Evolutionary conservation across 2,888 invertebrate species (phyloP).

Genomic region (Drosophila rellima): DNA sequence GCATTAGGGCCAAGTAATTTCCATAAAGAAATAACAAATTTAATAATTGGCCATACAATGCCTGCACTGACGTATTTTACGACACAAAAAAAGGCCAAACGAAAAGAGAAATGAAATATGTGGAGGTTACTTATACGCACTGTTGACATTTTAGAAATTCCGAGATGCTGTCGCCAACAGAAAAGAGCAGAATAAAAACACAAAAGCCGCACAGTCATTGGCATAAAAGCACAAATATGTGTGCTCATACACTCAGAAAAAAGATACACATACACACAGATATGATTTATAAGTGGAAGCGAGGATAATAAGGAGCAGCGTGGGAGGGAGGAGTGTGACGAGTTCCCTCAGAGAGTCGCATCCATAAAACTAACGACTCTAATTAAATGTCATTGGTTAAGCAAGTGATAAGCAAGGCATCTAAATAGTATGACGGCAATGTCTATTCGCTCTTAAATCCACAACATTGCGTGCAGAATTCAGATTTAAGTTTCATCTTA

Average conservation of each 20-base stretch:
- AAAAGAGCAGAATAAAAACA: slow-evolving; percentile 12
- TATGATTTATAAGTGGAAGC: slow-evolving; percentile 11
- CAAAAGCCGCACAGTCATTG: slow-evolving; percentile 53
- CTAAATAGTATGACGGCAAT: neutral
- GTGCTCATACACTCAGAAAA: slow-evolving; percentile 4
- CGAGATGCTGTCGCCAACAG: slow-evolving; percentile 23
- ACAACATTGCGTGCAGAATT: slow-evolving; percentile 51
- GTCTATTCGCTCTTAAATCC: slow-evolving; percentile 20
- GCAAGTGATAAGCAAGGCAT: slow-evolving; percentile 65
- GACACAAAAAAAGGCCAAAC: slow-evolving; percentile 4
- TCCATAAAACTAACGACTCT: slow-evolving; percentile 57
- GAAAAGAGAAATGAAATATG: slow-evolving; percentile 22
- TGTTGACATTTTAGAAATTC: slow-evolving; percentile 56
- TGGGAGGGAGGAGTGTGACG: neutral
- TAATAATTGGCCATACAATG: slow-evolving; percentile 68
- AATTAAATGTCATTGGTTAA: slow-evolving; percentile 72
- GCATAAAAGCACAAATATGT: slow-evolving; percentile 52
- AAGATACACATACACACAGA: neutral
- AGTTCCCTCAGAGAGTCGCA: slow-evolving; percentile 26
- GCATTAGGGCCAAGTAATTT: slow-evolving; percentile 47
- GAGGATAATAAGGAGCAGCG: neutral
- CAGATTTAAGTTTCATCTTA: slow-evolving; percentile 70
- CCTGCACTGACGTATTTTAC: slow-evolving; percentile 34
- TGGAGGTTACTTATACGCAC: slow-evolving; percentile 55
- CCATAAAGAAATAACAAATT: slow-evolving; percentile 55